phyloP scores from a whole-genome alignment of 2,113 vertebrate species.

The Cebidichthys violaceus region DNA sequence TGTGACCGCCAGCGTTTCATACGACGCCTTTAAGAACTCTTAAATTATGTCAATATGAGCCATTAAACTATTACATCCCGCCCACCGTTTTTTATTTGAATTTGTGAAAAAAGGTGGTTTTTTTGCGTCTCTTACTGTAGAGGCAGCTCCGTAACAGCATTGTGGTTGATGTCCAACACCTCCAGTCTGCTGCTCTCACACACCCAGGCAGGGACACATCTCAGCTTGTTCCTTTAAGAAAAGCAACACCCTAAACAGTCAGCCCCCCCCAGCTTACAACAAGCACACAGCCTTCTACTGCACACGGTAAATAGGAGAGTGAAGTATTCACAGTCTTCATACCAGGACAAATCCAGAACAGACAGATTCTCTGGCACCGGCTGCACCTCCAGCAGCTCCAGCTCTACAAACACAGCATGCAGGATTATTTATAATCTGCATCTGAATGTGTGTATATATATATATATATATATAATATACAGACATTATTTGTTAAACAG shows the following conservation, averaged over 20 bases:
- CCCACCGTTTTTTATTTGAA: not conserved
- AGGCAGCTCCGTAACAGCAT: conserved; percentile 91
- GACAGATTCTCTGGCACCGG: conserved; percentile 91
- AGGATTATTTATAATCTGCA: not conserved
- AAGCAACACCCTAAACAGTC: conserved; percentile 46
- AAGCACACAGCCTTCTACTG: not conserved
- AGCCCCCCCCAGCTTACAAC: not conserved
- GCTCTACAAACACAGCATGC: conserved; percentile 82
- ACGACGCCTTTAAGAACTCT: not conserved
- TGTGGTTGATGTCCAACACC: conserved; percentile 93
- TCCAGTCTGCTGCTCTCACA: conserved; percentile 92
- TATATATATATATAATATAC: no score
- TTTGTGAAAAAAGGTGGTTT: not conserved
- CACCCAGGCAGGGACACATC: conserved; percentile 91
- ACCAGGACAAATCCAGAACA: conserved; percentile 95
- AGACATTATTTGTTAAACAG: not conserved
- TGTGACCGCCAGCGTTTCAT: not conserved
- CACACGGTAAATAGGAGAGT: conserved; percentile 15
- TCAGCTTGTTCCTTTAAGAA: conserved; percentile 89
- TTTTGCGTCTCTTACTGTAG: conserved; percentile 84
- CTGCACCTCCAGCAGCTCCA: conserved; percentile 90
- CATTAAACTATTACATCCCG: not conserved
- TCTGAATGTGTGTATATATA: not conserved
- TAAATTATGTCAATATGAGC: not conserved
- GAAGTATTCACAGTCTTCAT: conserved; percentile 50